These are phyloP conservation scores for Malacoraja senta DNA, from an alignment of 2,797 vertebrate genomes.

Conservation along the genomic window DNA sequence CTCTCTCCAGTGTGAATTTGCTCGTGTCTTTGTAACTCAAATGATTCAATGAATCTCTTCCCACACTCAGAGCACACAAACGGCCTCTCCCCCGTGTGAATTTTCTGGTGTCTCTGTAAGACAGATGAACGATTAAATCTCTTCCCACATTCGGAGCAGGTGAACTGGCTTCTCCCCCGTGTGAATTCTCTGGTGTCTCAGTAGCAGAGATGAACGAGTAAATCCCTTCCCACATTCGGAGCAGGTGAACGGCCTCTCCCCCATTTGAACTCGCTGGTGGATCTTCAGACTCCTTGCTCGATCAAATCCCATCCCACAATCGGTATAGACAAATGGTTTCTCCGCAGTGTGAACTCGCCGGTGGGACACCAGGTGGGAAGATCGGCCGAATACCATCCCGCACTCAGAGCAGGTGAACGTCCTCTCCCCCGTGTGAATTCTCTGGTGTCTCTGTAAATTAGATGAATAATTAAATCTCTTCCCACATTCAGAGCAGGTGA, in stretches of 20 bases:
- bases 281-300: too few relatives aligned
- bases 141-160: neutral
- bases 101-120: neutral
- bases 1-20: neutral
- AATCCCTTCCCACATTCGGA: neutral
- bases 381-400: neutral
- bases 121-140: too few relatives aligned
- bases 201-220: too few relatives aligned
- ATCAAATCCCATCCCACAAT: neutral
- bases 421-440: neutral
- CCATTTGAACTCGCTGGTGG: neutral
- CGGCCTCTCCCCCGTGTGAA: neutral
- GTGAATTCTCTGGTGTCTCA: neutral
- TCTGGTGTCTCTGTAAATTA: neutral
- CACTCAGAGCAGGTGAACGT: constrained; percentile 5
- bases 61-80: neutral
- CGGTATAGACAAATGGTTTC: neutral
- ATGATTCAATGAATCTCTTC: neutral
- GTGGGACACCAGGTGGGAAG: too few relatives aligned
- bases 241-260: neutral
- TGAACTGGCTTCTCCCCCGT: neutral
- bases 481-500: neutral
- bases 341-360: neutral
- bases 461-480: neutral
- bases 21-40: too few relatives aligned